Conservation (phyloP, 2,113 vertebrate species). For the Chloroceryle aenea region DNA sequence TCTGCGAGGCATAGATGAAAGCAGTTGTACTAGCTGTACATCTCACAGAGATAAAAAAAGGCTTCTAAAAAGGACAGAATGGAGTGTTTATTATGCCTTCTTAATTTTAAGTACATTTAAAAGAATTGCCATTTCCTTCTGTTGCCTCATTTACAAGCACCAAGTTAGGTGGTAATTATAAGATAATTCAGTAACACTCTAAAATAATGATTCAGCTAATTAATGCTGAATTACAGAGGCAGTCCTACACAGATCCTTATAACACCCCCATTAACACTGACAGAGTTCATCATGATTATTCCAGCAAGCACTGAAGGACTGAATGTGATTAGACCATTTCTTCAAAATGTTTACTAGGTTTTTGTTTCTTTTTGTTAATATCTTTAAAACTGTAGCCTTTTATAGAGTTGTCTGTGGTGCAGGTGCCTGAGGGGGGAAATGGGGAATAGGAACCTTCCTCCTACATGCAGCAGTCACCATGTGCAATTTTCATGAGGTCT, state of each 20-base stretch:
- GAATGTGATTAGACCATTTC: slow-evolving; percentile 33
- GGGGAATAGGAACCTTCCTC: background rate
- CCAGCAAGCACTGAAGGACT: slow-evolving; percentile 30
- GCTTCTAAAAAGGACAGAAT: slow-evolving; percentile 51
- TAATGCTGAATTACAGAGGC: slow-evolving; percentile 75
- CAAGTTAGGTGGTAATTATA: slow-evolving; percentile 72
- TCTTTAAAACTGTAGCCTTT: background rate
- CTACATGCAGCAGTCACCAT: background rate
- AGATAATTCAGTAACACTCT: slow-evolving; percentile 76
- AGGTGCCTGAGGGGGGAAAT: background rate
- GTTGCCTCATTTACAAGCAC: slow-evolving; percentile 73
- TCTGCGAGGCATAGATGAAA: slow-evolving; percentile 59
- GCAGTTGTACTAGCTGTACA: slow-evolving; percentile 34
- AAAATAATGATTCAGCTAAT: slow-evolving; percentile 77
- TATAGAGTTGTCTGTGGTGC: background rate
- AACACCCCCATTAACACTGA: slow-evolving; percentile 68
- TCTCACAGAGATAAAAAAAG: slow-evolving; percentile 28
- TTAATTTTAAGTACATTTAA: slow-evolving; percentile 70
- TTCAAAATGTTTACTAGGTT: background rate
- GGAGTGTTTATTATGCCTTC: slow-evolving; percentile 66
- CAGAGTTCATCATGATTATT: slow-evolving; percentile 67
- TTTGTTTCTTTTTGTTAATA: too few relatives aligned
- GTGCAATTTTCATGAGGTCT: background rate
- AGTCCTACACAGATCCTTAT: slow-evolving; percentile 69
- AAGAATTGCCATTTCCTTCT: slow-evolving; percentile 71